Evolutionary conservation across 2,888 invertebrate species (phyloP).

Genomic region (Ashinkailepas kermadecensis): DNA sequence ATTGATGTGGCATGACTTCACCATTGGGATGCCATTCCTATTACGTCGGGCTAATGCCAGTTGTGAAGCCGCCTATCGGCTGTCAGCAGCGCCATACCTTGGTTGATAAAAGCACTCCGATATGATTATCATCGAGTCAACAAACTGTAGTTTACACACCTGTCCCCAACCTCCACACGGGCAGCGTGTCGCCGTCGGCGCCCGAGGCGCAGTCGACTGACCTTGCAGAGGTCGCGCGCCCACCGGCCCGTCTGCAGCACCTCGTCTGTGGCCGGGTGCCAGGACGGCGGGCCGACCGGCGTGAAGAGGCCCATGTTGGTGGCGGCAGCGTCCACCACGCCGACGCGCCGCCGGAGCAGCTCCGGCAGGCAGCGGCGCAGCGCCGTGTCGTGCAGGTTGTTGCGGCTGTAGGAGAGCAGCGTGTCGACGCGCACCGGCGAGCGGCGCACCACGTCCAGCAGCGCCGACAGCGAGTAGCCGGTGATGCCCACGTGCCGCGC

Average conservation of each 20-base stretch:
- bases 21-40: no score
- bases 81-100: no score
- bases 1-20: no score
- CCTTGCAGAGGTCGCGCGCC: background rate
- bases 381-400: constrained; percentile 69
- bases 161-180: no score
- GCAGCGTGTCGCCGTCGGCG: no score
- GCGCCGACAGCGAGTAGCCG: constrained; percentile 67
- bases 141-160: no score
- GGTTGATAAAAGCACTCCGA: no score
- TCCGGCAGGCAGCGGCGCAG: constrained; percentile 58
- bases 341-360: background rate
- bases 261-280: constrained; percentile 63
- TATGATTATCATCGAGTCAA: no score
- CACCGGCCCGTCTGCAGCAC: background rate
- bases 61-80: no score
- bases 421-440: constrained; percentile 57
- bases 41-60: no score
- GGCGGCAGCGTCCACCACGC: constrained; percentile 72
- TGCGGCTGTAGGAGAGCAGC: constrained; percentile 69
- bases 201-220: background rate
- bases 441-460: constrained; percentile 64
- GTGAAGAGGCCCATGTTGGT: constrained; percentile 75
- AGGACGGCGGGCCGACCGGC: constrained; percentile 61
- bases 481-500: constrained; percentile 49